Base-by-base conservation (phyloP, 2,888 invertebrate species). In the Plagiodera versicolora region DNA sequence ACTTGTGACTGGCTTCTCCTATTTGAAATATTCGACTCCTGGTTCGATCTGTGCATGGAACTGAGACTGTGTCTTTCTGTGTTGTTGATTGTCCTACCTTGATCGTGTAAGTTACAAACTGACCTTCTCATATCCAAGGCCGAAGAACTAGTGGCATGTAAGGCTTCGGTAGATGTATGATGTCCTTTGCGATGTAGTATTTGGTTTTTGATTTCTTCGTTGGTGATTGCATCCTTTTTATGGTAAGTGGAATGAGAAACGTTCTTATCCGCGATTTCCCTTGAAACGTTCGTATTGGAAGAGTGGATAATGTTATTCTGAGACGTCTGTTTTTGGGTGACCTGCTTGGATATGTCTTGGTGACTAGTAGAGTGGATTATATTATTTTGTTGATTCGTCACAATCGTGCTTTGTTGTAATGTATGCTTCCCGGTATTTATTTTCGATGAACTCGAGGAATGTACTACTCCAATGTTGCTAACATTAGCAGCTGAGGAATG, bases 61-160 rank as follows among this genome's bases (percentile, higher is more conserved):
- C 91, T 92, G 45, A 91, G 84, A 74, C 92, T 92, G 70, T 88
- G 88, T 61, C 92, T 84, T 65, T 92, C 91, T 9, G 84, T 85
- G 67, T 87, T 87, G 61, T 87, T 86, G 0, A 86, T 88, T 64
- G 84, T 87, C 70, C 88, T 86, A 9, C 88, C 88, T 68, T 87
- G 88, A 64, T 91, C 91, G 58, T 89, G 88, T 1, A 93, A 82
- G 75, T 92, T 92, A 19, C 87, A 87, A 61, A 92, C 89, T 60
- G 92, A 92, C 77, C 91, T 91, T 53, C 90, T 84, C 78, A 91
- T 91, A 65, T 90, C 89, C 19, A 91, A 88, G 16, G 91, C 92
- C 0, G 90, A 86, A 0, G 89, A 86, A 70, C 87, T 87, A 9
- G 87, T 89, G 0, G 88, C 86, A 73, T 91, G 90, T 4, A 89